Evolutionary conservation across 2,113 vertebrate genomes (phyloP).

Genomic region (Amphiprion percula): DNA sequence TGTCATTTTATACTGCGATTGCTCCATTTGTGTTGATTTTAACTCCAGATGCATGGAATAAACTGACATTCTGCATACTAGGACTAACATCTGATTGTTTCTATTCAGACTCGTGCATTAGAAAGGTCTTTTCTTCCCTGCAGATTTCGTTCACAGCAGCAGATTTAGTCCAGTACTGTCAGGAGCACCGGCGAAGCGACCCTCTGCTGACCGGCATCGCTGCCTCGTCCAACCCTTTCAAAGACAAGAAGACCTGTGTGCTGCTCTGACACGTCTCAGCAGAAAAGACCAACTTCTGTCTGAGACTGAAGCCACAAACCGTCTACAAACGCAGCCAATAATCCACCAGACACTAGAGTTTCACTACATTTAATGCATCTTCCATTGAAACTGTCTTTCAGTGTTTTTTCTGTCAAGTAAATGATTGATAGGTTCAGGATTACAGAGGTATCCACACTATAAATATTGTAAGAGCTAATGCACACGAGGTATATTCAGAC

Average conservation of each 20-base stretch:
- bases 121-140: neutral
- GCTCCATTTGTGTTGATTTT: too few relatives aligned
- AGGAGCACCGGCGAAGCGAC: constrained; percentile 85
- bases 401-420: constrained; percentile 14
- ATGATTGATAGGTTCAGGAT: neutral
- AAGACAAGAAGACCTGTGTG: constrained; percentile 87
- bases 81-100: neutral
- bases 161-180: constrained; percentile 87
- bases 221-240: constrained; percentile 88
- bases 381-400: neutral
- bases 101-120: neutral
- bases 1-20: too few relatives aligned
- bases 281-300: neutral
- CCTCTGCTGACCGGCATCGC: constrained; percentile 87
- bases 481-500: neutral
- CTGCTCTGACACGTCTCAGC: constrained; percentile 75
- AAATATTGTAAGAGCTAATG: too few relatives aligned
- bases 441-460: neutral
- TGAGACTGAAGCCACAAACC: too few relatives aligned
- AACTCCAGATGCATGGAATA: too few relatives aligned
- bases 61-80: too few relatives aligned
- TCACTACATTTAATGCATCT: neutral
- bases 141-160: constrained; percentile 88
- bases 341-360: neutral
- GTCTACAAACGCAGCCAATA: neutral